A percentile compares a stretch with the other conserved stretches of the same genome.
These are phyloP conservation scores for Zaprionus taronus DNA, from an alignment of 1,140 invertebrate species.

Conservation along the genomic window DNA sequence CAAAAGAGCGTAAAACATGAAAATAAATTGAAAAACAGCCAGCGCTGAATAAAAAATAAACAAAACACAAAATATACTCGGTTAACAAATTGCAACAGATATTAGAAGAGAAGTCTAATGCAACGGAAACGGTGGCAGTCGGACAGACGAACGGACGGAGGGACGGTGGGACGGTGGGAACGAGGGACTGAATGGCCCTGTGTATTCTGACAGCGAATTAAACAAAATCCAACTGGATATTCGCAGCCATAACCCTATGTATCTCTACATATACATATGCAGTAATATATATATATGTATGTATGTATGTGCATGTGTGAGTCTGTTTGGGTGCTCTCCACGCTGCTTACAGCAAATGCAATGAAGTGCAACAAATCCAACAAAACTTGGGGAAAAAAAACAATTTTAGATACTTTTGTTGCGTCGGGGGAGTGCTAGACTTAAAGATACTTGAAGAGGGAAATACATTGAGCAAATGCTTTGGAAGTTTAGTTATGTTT, in stretches of 20 bases:
- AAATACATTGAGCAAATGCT: not conserved
- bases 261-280: not conserved
- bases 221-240: conserved; percentile 64
- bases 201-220: conserved; percentile 76
- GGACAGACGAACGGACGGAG: conserved; percentile 11
- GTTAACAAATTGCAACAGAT: conserved; percentile 80
- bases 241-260: conserved; percentile 8
- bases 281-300: not conserved
- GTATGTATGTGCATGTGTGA: not conserved
- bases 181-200: conserved; percentile 54
- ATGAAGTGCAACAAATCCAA: conserved; percentile 55
- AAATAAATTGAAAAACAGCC: conserved; percentile 72
- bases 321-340: conserved; percentile 4
- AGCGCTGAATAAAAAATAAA: conserved; percentile 30
- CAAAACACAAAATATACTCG: conserved; percentile 48
- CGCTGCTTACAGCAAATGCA: conserved; percentile 40
- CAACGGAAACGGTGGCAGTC: conserved; percentile 16
- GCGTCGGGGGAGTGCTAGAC: not conserved
- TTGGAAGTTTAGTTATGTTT: not conserved
- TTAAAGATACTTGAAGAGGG: not conserved
- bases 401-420: not conserved
- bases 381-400: conserved; percentile 31
- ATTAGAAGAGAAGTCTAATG: conserved; percentile 78
- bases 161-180: not conserved
- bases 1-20: conserved; percentile 72